Base-by-base conservation (phyloP, 2,888 invertebrate genomes). In the Scaptomyza flava region DNA sequence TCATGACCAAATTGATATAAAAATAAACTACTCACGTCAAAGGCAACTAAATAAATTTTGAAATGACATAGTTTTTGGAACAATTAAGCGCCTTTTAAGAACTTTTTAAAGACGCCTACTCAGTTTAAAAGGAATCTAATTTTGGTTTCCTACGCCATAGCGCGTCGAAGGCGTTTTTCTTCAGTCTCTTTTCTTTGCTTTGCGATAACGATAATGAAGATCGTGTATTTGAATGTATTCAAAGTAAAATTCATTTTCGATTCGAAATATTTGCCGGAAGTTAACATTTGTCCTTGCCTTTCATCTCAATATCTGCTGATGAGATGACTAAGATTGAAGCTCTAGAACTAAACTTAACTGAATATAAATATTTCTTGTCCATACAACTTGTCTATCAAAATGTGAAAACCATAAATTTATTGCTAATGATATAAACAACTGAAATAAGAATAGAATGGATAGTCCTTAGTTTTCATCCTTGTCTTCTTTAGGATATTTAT, bases 181-280 rank as follows among this genome's bases (percentile, higher is more conserved):
- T 1, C 17, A 17, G 17, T 1, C 17, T 17, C 17, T 1, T 17
- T 17, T 17, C 17, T 17, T 17, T 17, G 17, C 17, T 17, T 17
- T 17, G 17, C 17, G 17, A 17, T 17, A 17, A 17, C 17, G 17
- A 17, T 17, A 17, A 17, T 30, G 14, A 3, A 51, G 1, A 2
- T 4, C 1, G 14, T 23, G n/a, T n/a, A 8, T 17, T 34, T 34
- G 5, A 12, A 7, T 2, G 20, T 38, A 14, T 2, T 7, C 7
- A 38, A n/a, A 11, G 27, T 11, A n/a, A 23, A 34, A 20, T 4
- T 7, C 1, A 50, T 31, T 20, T 45, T 6, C 8, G 20, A 34
- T 27, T n/a, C 65, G 0, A 46, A 88, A 87, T 56, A 75, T 56
- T 68, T 74, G 72, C 11, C 68, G n/a, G 43, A 71, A 77, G 52